Evolutionary conservation across 2,888 invertebrate species (phyloP).

Genomic region (Coenonympha arcania): DNA sequence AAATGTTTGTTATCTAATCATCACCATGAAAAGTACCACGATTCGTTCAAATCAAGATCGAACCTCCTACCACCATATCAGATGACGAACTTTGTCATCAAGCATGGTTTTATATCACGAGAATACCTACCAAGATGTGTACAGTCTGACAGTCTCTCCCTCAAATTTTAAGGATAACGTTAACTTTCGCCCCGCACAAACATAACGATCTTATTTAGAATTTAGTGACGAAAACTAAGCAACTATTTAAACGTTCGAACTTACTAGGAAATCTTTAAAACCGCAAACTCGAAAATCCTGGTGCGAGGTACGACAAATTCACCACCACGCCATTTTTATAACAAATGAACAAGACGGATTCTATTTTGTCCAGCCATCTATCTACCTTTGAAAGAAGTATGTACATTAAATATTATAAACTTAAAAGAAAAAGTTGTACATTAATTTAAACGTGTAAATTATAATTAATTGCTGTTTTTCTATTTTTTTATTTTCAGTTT

Average conservation of each 20-base stretch:
- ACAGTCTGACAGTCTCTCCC: conserved; percentile 69
- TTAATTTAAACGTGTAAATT: no score
- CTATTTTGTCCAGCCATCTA: conserved; percentile 29
- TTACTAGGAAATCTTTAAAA: conserved; percentile 53
- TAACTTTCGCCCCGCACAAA: conserved; percentile 32
- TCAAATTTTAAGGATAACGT: conserved; percentile 55
- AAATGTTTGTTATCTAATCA: conserved; percentile 26
- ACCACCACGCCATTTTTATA: conserved; percentile 69
- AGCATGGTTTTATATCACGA: conserved; percentile 50
- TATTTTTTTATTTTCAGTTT: not conserved
- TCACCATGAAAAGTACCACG: conserved; percentile 5
- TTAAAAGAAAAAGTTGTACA: no score
- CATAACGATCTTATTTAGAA: conserved; percentile 36
- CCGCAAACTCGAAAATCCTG: conserved; percentile 61
- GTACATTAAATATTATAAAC: not conserved
- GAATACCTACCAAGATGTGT: conserved; percentile 47
- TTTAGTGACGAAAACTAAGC: conserved; percentile 47
- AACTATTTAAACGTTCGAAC: conserved; percentile 39
- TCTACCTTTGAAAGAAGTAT: conserved; percentile 9
- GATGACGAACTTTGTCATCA: conserved; percentile 24
- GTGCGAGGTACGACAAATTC: conserved; percentile 59
- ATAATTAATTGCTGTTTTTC: not conserved
- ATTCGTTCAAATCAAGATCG: not conserved
- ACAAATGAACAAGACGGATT: conserved; percentile 59
- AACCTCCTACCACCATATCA: not conserved